Base-by-base conservation (phyloP, 2,113 vertebrate species). In the Eubucco bourcierii region DNA sequence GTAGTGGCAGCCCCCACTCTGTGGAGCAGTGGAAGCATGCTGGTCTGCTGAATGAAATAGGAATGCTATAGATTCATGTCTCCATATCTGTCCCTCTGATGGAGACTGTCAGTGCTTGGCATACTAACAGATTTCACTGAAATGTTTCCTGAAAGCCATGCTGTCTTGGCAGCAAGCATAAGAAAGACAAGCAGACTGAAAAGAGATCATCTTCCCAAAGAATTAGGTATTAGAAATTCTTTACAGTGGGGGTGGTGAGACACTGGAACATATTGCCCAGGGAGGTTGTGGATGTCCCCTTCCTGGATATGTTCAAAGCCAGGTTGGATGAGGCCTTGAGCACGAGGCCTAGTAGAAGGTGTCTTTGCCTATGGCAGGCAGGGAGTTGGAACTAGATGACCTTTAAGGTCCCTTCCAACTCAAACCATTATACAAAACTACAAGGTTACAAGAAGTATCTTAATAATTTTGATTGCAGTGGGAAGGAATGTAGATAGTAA, bases 31-130 rank as follows among this genome's bases (percentile, higher is more conserved):
- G 20, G 34, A 44, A 66, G 2, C 2, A 2, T 58, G 34, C 24
- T 50, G 10, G 34, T 53, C 13, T 58, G 13, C 33, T 68, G 59
- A 68, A 75, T 14, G 15, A 67, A 67, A 76, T 1, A 15, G 1
- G 9, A 28, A 17, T 0, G 0, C 37, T 56, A 13, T 4, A 73
- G 80, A 19, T 79, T 60, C 11, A 6, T 4, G 20, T 24, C 19
- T 61, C 65, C 19, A 39, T 15, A 58, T 4, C 8, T 28, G 17
- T 16, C 24, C 39, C 50, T 13, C 1, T 23, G n/a, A 34, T 1
- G 27, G 27, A 67, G 58, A 41, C 33, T 72, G 74, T 6, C 34
- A 50, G 12, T 3, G 29, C 8, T 39, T 56, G 56, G 61, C 28
- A 70, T 11, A 13, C 18, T 10, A 58, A 20, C 50, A 37, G 55